Evolutionary conservation across 2,113 vertebrate genomes (phyloP).

Genomic region (Axis porcinus): DNA sequence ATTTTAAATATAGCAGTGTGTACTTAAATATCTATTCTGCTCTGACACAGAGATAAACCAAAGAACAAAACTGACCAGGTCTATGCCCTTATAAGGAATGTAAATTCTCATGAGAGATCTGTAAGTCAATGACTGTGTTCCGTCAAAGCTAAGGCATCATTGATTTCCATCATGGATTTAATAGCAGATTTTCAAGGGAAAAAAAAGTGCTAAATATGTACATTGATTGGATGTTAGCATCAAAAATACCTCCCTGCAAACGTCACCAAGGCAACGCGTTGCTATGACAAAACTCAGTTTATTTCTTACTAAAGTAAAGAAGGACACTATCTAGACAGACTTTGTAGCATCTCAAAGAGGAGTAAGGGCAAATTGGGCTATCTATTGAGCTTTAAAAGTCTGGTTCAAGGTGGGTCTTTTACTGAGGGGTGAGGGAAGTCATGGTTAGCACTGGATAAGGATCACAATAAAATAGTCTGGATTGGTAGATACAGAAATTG

Average conservation of each 20-base stretch:
- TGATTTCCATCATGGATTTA: not conserved
- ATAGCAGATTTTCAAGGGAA: not conserved
- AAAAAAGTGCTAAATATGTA: not conserved
- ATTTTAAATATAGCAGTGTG: not conserved
- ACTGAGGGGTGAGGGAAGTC: not conserved
- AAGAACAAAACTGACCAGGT: not conserved
- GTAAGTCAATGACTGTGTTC: not conserved
- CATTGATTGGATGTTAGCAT: not conserved
- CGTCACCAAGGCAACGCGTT: not conserved
- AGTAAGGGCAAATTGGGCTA: not conserved
- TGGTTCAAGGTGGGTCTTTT: not conserved
- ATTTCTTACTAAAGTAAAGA: not conserved
- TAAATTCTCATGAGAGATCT: not conserved
- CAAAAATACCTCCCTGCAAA: not conserved
- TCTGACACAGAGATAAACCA: not conserved
- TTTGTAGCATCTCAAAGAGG: not conserved
- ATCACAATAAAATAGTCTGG: not conserved
- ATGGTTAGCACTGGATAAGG: not conserved
- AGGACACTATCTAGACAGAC: not conserved
- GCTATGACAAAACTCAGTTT: not conserved
- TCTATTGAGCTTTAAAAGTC: not conserved
- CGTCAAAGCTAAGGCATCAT: not conserved
- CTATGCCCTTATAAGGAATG: not conserved
- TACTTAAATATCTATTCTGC: not conserved
- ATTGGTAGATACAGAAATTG: not conserved